Evolutionary conservation across 2,113 vertebrate genomes (phyloP).

Genomic region (Pteruthius melanotis): DNA sequence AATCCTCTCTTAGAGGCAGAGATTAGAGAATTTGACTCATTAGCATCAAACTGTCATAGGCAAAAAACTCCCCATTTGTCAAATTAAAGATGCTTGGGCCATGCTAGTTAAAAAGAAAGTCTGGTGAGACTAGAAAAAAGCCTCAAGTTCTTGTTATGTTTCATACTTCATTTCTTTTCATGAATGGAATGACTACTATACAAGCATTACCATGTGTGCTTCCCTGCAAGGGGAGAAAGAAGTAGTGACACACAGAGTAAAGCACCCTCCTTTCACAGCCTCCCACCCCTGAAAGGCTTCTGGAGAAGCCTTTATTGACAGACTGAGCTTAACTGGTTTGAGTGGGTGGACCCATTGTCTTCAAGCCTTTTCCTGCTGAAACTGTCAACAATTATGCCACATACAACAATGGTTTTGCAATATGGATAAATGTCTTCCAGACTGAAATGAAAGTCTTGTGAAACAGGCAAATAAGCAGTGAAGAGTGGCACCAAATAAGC

Average conservation of each 20-base stretch:
- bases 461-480: background rate
- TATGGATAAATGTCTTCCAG: background rate
- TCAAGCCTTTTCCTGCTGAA: background rate
- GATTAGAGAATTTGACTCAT: background rate
- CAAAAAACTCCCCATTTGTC: background rate
- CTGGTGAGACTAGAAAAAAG: background rate
- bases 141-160: background rate
- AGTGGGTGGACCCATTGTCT: background rate
- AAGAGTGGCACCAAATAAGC: background rate
- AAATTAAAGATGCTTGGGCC: background rate
- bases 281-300: background rate
- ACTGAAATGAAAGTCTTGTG: background rate
- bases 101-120: background rate
- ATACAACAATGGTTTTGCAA: background rate
- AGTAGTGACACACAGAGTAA: background rate
- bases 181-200: background rate
- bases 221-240: background rate
- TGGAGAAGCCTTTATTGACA: background rate
- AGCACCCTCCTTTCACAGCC: background rate
- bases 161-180: background rate
- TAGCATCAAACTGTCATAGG: background rate
- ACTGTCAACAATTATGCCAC: background rate
- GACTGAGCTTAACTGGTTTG: background rate
- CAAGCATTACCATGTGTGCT: background rate
- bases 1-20: background rate